Evolutionary conservation across 2,888 invertebrate species (phyloP).

Genomic region (Alsophila aescularia): DNA sequence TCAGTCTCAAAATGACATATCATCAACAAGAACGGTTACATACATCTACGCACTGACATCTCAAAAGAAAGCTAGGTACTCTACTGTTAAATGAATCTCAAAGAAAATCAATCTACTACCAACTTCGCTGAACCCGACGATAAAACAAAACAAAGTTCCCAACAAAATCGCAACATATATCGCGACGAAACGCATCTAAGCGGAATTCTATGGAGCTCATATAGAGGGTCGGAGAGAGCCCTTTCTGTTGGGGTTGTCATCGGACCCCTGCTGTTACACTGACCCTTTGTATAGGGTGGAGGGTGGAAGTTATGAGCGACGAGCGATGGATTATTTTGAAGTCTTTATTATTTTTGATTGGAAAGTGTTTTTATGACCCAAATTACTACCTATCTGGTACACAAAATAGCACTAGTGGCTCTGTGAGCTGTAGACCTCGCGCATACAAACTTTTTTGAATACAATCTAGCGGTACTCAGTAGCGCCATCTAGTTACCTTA

Average conservation of each 20-base stretch:
- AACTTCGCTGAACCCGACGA: constrained; percentile 2
- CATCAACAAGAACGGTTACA: too few species aligned
- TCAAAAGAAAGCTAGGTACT: not conserved
- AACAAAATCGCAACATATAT: constrained; percentile 49
- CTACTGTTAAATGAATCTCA: not conserved
- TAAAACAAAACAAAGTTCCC: constrained; percentile 20
- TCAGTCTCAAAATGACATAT: too few species aligned
- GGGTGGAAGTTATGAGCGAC: constrained; percentile 56
- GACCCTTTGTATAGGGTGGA: constrained; percentile 62
- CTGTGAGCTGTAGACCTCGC: too few species aligned
- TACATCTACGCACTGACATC: not conserved
- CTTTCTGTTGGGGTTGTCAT: constrained; percentile 78
- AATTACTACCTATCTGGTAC: too few species aligned
- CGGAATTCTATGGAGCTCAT: constrained; percentile 71
- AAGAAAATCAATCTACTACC: constrained; percentile 7
- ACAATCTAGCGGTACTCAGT: too few species aligned
- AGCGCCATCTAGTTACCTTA: too few species aligned
- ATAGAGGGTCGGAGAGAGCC: constrained; percentile 66
- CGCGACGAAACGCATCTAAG: constrained; percentile 56
- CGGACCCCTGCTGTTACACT: constrained; percentile 72
- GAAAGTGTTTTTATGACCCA: too few species aligned
- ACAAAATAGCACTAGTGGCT: too few species aligned
- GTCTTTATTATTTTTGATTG: constrained; percentile 20
- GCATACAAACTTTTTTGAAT: too few species aligned
- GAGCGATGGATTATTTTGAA: constrained; percentile 8